Base-by-base conservation (phyloP, 2,113 vertebrate species). In the Eubucco bourcierii region DNA sequence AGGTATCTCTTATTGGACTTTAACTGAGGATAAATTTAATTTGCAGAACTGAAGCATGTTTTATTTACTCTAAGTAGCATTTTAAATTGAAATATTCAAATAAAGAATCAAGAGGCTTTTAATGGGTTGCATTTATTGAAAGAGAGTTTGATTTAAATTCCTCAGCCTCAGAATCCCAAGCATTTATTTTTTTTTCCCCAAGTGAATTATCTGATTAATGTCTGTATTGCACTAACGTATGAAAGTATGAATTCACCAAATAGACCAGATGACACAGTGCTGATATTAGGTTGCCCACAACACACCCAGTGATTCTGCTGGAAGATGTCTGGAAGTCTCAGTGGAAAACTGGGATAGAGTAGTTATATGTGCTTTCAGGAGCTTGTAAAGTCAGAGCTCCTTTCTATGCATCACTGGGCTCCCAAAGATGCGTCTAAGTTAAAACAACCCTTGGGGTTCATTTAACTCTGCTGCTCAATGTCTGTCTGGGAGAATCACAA, bases 31-130 rank as follows among this genome's bases (percentile, higher is more conserved):
- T 81, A 74, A 64, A 89, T 94, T 95, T 77, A 89, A 89, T 89
- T 89, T 82, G 61, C 23, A 80, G 78, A 94, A 89, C 39, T 76
- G 47, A 85, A 78, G 25, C 75, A 63, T 71, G 80, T 74, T 87
- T 93, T 93, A 92, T 94, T 96, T 93, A 94, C 53, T 85, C 58
- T 16, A 64, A 90, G 52, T 23, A 77, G 33, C 23, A 29, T 70
- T 93, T 93, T 77, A 67, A 91, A 83, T 82, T 80, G 31, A 89
- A 90, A 93, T 87, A 85, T 82, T 89, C 81, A 93, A 93, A 80
- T 65, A 68, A 20, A 71, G 56, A 89, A 71, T 80, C 75, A 87
- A 87, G 68, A 89, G 14, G 7, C 7, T 87, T 20, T 91, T 92
- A 93, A 82, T 93, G 79, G 77, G 52, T 67, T 92, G 41, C 52